A percentile compares a stretch with the other conserved stretches of the same genome.
These are phyloP conservation scores for Lithosia quadra DNA, from an alignment of 2,888 invertebrate species.

Conservation along the genomic window DNA sequence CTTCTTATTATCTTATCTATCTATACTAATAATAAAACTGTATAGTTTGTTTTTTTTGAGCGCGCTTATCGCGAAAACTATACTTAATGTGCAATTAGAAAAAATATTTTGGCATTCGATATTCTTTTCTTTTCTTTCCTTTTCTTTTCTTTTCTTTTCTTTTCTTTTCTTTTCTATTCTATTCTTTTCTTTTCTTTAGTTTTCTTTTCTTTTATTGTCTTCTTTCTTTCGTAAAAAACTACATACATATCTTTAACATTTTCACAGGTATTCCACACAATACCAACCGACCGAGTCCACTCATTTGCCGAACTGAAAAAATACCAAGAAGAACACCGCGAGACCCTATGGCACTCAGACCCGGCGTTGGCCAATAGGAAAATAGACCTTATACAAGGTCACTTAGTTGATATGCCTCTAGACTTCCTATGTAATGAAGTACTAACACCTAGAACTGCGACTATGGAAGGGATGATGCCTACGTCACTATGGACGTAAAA, in stretches of 20 bases:
- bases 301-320: slow-evolving; percentile 92
- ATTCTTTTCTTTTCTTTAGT: no score
- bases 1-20: no score
- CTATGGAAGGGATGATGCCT: slow-evolving; percentile 97
- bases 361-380: slow-evolving; percentile 90
- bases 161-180: no score
- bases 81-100: no score
- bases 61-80: no score
- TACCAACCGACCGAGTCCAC: slow-evolving; percentile 94
- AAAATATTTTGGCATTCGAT: no score
- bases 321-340: slow-evolving; percentile 89
- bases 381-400: slow-evolving; percentile 93
- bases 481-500: slow-evolving; percentile 95
- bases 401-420: slow-evolving; percentile 95
- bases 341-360: slow-evolving; percentile 91
- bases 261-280: slow-evolving; percentile 93
- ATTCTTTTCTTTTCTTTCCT: no score
- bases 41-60: no score
- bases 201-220: no score
- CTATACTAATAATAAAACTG: no score
- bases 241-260: background rate
- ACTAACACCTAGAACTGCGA: slow-evolving; percentile 93
- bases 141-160: no score
- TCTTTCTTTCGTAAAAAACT: no score
- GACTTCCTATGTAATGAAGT: slow-evolving; percentile 95